Evolutionary conservation across 2,797 vertebrate species (phyloP), one percentile per base, ranked within the genome.

Genomic region (Cyclopterus lumpus): DNA sequence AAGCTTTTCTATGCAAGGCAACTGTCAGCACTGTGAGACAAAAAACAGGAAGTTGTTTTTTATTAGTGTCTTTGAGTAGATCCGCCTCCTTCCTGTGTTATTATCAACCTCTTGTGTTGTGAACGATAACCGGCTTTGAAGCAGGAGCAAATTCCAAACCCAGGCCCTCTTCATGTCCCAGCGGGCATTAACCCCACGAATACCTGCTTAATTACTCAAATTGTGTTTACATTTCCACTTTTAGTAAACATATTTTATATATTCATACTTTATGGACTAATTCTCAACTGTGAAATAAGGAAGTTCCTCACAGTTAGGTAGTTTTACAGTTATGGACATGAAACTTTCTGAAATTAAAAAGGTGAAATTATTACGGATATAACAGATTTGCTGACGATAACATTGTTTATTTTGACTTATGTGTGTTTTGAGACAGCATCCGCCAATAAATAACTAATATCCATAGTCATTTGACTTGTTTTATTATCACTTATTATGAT

Each of bases 121-220:
- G 80, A 90, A 83, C 88, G 92, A 93, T 91, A 86, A 75, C 38
- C 4, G 38, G 85, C 74, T 76, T 77, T 88, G 81, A 86, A 89
- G 15, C 74, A 65, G 67, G 84, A 84, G 66, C 83, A 89, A 91
- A 91, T 67, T 83, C 83, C 81, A 34, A 79, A 67, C 67, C 69
- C 12, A 36, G 11, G 10, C 14, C 48, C 12, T 82, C 62, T 32
- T 34, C 48, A 73, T 89, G 75, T 79, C 71, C 75, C 14, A n/a
- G 53, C 30, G 87, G 74, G n/a, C 86, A 81, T 87, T 93, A 69
- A 92, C 89, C 92, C 32, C 30, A 10, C 2, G 3, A 32, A 61
- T 22, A 42, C 72, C 65, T 20, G n/a, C 20, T 51, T 46, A 12
- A 32, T 59, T 26, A 58, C 12, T 16, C 30, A 16, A 8, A 55